Conservation (phyloP, 2,888 invertebrate genomes). For the Chrysotoxum bicinctum region DNA sequence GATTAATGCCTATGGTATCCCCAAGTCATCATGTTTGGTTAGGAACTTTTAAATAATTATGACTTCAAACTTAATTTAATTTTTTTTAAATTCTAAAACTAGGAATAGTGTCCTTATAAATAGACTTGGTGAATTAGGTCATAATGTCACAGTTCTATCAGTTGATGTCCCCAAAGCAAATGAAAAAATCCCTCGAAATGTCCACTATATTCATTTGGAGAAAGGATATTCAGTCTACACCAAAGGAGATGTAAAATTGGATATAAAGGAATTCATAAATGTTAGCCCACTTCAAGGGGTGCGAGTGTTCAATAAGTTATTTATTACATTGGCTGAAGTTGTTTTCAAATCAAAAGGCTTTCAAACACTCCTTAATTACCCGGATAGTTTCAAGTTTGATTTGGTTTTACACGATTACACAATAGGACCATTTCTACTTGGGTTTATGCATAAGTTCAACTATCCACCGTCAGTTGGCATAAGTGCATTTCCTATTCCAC, state of each 20-base stretch:
- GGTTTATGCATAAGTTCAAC: slow-evolving; percentile 76
- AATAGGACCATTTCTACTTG: slow-evolving; percentile 76
- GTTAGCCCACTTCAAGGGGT: slow-evolving; percentile 44
- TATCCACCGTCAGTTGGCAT: slow-evolving; percentile 77
- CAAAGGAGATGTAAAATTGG: neutral
- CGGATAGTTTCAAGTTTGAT: slow-evolving; percentile 62
- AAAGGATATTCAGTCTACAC: slow-evolving; percentile 68
- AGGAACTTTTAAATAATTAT: neutral
- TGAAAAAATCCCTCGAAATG: slow-evolving; percentile 72
- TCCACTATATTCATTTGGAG: slow-evolving; percentile 76
- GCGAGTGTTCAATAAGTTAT: slow-evolving; percentile 57
- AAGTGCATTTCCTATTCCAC: slow-evolving; percentile 73
- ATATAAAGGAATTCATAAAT: slow-evolving; percentile 36
- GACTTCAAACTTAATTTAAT: no score
- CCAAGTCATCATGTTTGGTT: slow-evolving; percentile 12
- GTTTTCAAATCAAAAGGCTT: slow-evolving; percentile 72
- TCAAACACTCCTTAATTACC: slow-evolving; percentile 66
- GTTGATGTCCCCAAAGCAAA: slow-evolving; percentile 70
- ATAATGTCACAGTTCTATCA: slow-evolving; percentile 74
- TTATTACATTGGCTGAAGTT: slow-evolving; percentile 36
- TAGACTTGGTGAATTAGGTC: slow-evolving; percentile 71
- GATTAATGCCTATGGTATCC: neutral
- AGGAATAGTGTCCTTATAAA: slow-evolving; percentile 73
- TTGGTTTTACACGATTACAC: slow-evolving; percentile 77
- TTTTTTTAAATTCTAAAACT: no score